phyloP scores from a whole-genome alignment of 2,888 invertebrate genomes.

The Augiades crinisus region DNA sequence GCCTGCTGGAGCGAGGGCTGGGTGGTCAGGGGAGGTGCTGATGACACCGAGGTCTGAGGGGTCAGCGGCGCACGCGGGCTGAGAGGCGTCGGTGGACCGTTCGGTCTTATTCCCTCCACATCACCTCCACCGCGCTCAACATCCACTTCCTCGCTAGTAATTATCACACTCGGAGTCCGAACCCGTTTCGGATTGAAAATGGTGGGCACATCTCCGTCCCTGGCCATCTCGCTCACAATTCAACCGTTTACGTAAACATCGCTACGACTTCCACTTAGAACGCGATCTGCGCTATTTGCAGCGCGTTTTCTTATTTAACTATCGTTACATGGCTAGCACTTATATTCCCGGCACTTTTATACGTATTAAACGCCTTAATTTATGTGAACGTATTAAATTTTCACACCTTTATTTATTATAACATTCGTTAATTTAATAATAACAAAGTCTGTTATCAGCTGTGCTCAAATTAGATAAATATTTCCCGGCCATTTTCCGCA shows the following conservation, averaged over 20 bases:
- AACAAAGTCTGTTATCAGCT: slow-evolving; percentile 29
- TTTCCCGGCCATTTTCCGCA: slow-evolving; percentile 38
- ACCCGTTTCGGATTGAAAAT: slow-evolving; percentile 90
- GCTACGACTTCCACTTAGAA: neutral
- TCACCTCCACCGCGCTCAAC: slow-evolving; percentile 54
- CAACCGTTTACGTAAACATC: slow-evolving; percentile 25
- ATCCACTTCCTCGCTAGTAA: slow-evolving; percentile 83
- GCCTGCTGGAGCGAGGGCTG: slow-evolving; percentile 75
- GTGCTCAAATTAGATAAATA: slow-evolving; percentile 35
- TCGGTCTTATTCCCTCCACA: slow-evolving; percentile 62
- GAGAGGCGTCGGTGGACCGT: slow-evolving; percentile 72
- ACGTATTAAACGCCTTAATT: neutral
- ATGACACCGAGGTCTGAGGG: slow-evolving; percentile 73
- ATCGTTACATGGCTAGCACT: slow-evolving; percentile 10
- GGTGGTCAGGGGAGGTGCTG: slow-evolving; percentile 69
- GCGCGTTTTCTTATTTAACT: neutral
- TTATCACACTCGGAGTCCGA: slow-evolving; percentile 85
- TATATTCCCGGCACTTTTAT: slow-evolving; percentile 4
- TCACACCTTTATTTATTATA: slow-evolving; percentile 16
- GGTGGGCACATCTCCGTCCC: slow-evolving; percentile 89
- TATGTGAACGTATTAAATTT: neutral
- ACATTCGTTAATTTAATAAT: slow-evolving; percentile 24
- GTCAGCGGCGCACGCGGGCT: slow-evolving; percentile 71
- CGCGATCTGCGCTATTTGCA: slow-evolving; percentile 8
- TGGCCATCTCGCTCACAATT: slow-evolving; percentile 75